Evolutionary conservation across 2,113 vertebrate genomes (phyloP), one percentile per base, ranked within the genome.

Genomic region (Megaleporinus macrocephalus): DNA sequence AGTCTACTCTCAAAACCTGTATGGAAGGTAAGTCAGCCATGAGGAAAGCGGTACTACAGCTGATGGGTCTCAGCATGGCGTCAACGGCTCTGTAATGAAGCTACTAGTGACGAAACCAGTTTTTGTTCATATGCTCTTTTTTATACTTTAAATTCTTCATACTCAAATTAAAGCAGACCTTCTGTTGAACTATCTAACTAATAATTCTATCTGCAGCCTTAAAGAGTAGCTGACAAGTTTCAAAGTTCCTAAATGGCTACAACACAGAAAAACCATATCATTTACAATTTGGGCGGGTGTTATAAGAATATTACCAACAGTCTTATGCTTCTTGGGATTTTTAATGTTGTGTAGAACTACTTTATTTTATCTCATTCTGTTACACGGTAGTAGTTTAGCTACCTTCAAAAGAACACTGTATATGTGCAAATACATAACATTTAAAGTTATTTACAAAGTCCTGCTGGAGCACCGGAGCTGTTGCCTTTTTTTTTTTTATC

Each of bases 61-160:
- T 78, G 80, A 85, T 24, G 6, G 55, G 12, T 85, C 76, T 75
- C 41, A 44, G n/a, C 3, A 79, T 71, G n/a, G 30, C 41, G 18
- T 18, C 53, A 71, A 15, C 57, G 55, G 1, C 0, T 71, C 24
- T 27, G 29, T 24, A 30, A 71, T 27, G 27, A 9, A 63, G n/a
- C 20, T 4, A 27, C 22, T 51, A 12, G 1, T 24, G 53, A 29
- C 6, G 20, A 75, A 16, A 55, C 70, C 41, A 62, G 77, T 77
- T 78, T 57, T 5, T 6, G 3, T 3, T 9, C 41, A 49, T 66
- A 51, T 33, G 63, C 30, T 44, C 18, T 65, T 30, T 33, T 66
- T 33, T 6, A 33, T 24, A 5, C 14, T 10, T 79, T 71, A 15
- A 49, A 22, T 72, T 12, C 4, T 20, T 47, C 41, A n/a, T 22